A percentile compares a stretch with the other conserved stretches of the same genome.
Conservation (phyloP, 2,113 vertebrate species). For the Melierax canorus region DNA sequence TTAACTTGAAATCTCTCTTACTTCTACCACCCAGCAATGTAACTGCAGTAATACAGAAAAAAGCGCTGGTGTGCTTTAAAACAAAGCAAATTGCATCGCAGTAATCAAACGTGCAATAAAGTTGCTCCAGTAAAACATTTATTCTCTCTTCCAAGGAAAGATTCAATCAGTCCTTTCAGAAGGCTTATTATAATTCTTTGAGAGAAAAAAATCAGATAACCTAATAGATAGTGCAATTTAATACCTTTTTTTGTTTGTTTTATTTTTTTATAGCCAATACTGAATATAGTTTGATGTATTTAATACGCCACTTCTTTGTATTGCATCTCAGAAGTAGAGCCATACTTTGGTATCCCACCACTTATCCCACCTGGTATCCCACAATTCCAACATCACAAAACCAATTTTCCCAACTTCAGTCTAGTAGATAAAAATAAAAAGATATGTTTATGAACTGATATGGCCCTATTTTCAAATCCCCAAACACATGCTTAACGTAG, state of each 20-base stretch:
- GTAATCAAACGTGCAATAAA: background rate
- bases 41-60: background rate
- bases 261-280: background rate
- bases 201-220: background rate
- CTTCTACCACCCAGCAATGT: background rate
- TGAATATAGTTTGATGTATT: background rate
- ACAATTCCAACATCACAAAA: background rate
- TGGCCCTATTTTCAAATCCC: background rate
- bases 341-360: background rate
- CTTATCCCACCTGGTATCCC: too few relatives aligned
- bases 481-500: background rate
- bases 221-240: background rate
- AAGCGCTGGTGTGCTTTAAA: background rate
- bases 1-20: background rate
- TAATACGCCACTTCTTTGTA: background rate
- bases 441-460: background rate
- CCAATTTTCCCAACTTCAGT: background rate
- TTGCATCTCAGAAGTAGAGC: background rate
- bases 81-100: background rate
- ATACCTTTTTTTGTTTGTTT: background rate
- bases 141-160: background rate
- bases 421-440: background rate
- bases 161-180: background rate
- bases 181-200: background rate
- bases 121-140: background rate